Percentiles rank a stretch among this genome's conserved stretches.
Evolutionary conservation across 2,797 vertebrate species (phyloP).

Genomic region (Sylvilagus floridanus): DNA sequence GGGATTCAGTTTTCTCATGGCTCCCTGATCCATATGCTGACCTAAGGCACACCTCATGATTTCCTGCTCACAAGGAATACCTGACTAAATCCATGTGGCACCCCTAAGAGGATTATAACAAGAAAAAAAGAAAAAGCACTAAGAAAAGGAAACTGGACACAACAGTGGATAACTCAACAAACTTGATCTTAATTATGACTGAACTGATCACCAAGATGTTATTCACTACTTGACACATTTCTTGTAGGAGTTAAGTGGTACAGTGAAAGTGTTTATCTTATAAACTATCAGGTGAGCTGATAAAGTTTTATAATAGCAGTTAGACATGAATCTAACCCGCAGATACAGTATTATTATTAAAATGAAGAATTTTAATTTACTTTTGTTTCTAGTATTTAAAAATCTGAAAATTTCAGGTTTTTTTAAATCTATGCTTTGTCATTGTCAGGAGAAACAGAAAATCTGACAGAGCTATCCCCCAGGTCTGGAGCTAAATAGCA

Average conservation of each 20-base stretch:
- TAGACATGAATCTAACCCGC: not conserved
- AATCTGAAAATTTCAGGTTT: not conserved
- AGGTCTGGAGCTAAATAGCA: no score
- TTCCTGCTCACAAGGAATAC: not conserved
- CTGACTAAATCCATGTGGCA: no score
- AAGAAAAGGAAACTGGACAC: not conserved
- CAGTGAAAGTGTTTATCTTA: not conserved
- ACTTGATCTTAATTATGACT: not conserved
- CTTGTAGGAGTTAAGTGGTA: not conserved
- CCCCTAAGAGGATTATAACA: not conserved
- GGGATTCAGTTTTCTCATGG: not conserved
- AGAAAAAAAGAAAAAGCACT: not conserved
- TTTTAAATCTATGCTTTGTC: not conserved
- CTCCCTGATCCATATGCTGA: not conserved
- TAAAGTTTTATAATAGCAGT: not conserved
- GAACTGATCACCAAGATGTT: not conserved
- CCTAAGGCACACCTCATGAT: not conserved
- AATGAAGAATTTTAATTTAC: not conserved
- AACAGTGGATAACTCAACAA: not conserved
- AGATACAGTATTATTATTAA: not conserved
- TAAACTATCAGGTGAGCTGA: not conserved
- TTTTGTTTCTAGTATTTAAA: constrained; percentile 40
- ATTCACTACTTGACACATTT: not conserved
- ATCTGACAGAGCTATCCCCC: not conserved
- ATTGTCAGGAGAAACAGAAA: not conserved